These are phyloP conservation scores for Todiramphus chloris DNA, from an alignment of 2,113 vertebrate species.

Conservation along the genomic window DNA sequence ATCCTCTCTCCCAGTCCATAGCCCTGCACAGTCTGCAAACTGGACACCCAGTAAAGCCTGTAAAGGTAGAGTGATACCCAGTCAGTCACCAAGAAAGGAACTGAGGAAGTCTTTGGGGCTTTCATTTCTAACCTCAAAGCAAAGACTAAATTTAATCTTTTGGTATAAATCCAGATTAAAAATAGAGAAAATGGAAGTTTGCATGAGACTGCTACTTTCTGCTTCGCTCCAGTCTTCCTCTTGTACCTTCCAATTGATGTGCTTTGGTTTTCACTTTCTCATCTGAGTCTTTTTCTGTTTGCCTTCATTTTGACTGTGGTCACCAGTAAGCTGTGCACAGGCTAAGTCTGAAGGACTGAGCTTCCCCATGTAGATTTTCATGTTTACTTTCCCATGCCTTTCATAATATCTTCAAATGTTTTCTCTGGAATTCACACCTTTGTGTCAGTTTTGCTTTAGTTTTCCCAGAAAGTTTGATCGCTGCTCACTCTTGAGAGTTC, in stretches of 20 bases:
- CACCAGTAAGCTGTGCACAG: background rate
- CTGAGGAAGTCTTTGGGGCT: background rate
- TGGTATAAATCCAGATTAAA: background rate
- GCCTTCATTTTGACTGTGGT: background rate
- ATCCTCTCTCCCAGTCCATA: rapidly evolving
- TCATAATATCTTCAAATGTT: background rate
- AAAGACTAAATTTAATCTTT: background rate
- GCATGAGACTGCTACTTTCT: background rate
- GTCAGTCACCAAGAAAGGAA: background rate
- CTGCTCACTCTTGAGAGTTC: background rate
- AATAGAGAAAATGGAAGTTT: background rate
- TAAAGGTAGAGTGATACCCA: background rate
- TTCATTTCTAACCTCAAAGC: background rate
- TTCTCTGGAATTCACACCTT: background rate
- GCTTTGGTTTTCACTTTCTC: background rate
- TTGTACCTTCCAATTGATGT: background rate
- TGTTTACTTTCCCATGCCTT: background rate
- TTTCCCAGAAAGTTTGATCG: background rate
- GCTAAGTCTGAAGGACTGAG: background rate
- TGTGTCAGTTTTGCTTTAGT: background rate
- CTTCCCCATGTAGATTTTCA: background rate
- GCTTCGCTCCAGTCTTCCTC: background rate
- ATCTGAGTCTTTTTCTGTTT: background rate
- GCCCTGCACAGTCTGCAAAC: background rate
- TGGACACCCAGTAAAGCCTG: rapidly evolving